These are phyloP conservation scores for Plagiodera versicolora DNA, from an alignment of 2,888 invertebrate genomes.

Conservation along the genomic window DNA sequence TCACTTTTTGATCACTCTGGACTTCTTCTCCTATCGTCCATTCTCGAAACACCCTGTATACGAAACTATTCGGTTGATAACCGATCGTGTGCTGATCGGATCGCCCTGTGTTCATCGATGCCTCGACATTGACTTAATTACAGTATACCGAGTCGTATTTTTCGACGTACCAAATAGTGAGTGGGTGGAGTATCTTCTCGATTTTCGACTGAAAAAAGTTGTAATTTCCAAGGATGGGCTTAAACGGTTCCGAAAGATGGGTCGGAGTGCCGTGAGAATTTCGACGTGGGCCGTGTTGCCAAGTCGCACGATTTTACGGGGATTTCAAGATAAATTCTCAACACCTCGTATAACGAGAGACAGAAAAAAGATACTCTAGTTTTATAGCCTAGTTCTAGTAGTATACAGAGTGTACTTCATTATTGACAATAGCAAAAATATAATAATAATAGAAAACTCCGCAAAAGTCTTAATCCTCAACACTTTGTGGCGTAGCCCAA, in stretches of 20 bases:
- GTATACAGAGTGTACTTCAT: too few relatives aligned
- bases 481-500: too few relatives aligned
- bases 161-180: not conserved
- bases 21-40: too few relatives aligned
- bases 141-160: not conserved
- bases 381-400: too few relatives aligned
- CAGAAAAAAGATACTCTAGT: too few relatives aligned
- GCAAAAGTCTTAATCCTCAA: too few relatives aligned
- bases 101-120: not conserved
- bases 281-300: not conserved
- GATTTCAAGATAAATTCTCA: not conserved
- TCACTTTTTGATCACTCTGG: too few relatives aligned
- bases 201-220: not conserved
- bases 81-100: not conserved
- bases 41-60: too few relatives aligned
- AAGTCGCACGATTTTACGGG: not conserved
- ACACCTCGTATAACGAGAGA: too few relatives aligned
- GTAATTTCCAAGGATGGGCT: conserved; percentile 1
- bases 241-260: not conserved
- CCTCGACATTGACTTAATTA: not conserved
- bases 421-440: too few relatives aligned
- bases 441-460: too few relatives aligned
- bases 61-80: not conserved
- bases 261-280: conserved; percentile 2
- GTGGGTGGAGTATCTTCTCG: not conserved